Percentiles rank a stretch among this genome's conserved stretches.
Conservation (phyloP, 2,888 invertebrate species). For the Chymomyza amoena region DNA sequence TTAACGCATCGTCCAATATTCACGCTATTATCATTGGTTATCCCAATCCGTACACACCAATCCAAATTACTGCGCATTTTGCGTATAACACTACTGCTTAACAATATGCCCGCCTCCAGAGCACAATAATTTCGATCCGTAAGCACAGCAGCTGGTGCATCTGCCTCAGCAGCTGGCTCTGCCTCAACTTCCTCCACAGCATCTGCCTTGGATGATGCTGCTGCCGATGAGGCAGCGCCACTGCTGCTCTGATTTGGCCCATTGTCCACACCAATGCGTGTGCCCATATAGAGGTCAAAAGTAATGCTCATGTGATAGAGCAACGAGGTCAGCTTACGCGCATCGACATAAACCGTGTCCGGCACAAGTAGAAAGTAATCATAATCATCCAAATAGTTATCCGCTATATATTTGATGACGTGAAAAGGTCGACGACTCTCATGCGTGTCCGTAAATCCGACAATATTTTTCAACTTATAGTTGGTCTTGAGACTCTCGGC, state of each 20-base stretch:
- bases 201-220: slow-evolving; percentile 19
- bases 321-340: slow-evolving; percentile 85
- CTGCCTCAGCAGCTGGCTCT: slow-evolving; percentile 35
- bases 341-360: slow-evolving; percentile 92
- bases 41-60: slow-evolving; percentile 93
- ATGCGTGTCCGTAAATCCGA: slow-evolving; percentile 91
- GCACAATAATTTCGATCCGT: slow-evolving; percentile 78
- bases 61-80: slow-evolving; percentile 88
- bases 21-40: slow-evolving; percentile 89
- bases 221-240: slow-evolving; percentile 79
- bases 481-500: slow-evolving; percentile 81
- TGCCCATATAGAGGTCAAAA: slow-evolving; percentile 90
- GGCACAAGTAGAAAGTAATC: slow-evolving; percentile 95
- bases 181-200: slow-evolving; percentile 76
- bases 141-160: slow-evolving; percentile 39
- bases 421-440: slow-evolving; percentile 90
- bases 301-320: slow-evolving; percentile 90
- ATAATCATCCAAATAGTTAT: slow-evolving; percentile 92
- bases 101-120: slow-evolving; percentile 89
- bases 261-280: slow-evolving; percentile 67
- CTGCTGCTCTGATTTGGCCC: slow-evolving; percentile 42
- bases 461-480: slow-evolving; percentile 84
- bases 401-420: slow-evolving; percentile 92
- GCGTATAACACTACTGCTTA: slow-evolving; percentile 92
- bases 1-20: slow-evolving; percentile 91